Base-by-base conservation (phyloP, 2,888 invertebrate species). In the Onthophagus sagittarius region DNA sequence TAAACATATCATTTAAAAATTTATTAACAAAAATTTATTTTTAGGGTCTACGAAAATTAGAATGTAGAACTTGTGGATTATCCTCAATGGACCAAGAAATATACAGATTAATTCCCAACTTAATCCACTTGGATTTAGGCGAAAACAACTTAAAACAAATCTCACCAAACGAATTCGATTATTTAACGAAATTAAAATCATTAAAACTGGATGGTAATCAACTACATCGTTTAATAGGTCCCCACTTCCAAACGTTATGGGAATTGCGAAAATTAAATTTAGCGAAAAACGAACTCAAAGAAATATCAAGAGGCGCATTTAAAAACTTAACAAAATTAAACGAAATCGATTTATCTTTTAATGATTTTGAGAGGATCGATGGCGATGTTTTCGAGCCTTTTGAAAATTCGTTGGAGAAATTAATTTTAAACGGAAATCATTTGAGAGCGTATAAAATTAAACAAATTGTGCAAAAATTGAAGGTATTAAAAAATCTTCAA, bases 201-300 rank as follows among this genome's bases (percentile, higher is more conserved):
- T 85, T 93, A 64, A 88, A 88, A 78, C 85, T 94, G 75, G 93
- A 94, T 79, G 92, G 93, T 9, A 94, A 94, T 86, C 91, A 91
- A 81, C 83, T 94, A 77, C 90, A 91, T 2, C 90, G 90, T 53
- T 87, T 93, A 71, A 89, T 91, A 64, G 91, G 91, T 83, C 86
- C 90, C 79, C 89, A 91, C 79, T 93, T 93, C 79, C 84, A 86
- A 7, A 85, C 86, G 75, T 89, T 89, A 78, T 81, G 82, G n/a
- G 85, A 88, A 73, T 83, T 92, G 73, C 86, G 85, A 75, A 84
- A 84, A 74, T 84, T 92, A 70, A 86, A 89, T 79, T 85, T 94
- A 76, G 90, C 92, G 63, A 88, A 89, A 80, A 95, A 94, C 84
- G 88, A 90, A 71, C 87, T 95, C 74, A 90, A 89, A 62, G 88